Percentiles rank a stretch among this genome's conserved stretches.
phyloP scores from a whole-genome alignment of 2,888 invertebrate genomes.

The Cordilura impudica region DNA sequence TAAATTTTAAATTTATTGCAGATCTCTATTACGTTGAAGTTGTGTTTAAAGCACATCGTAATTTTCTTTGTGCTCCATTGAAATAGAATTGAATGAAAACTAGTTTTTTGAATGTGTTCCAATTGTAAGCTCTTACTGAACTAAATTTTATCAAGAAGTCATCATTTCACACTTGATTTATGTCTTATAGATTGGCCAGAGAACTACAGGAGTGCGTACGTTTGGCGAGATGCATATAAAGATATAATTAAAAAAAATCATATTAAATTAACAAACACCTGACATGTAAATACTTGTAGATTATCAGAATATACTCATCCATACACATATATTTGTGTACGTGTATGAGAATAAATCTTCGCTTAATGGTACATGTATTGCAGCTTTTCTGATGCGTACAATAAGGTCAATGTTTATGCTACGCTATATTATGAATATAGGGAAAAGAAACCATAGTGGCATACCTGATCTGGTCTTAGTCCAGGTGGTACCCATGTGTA shows the following conservation, averaged over 20 bases:
- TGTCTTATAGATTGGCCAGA: constrained; percentile 1
- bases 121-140: constrained; percentile 49
- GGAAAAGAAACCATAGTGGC: constrained; percentile 61
- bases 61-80: constrained; percentile 23
- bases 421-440: constrained; percentile 7
- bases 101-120: constrained; percentile 38
- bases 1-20: not conserved
- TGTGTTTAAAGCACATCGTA: not conserved
- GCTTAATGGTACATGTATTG: constrained; percentile 15
- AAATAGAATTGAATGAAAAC: constrained; percentile 18
- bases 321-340: not conserved
- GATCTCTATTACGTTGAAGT: not conserved
- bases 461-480: constrained; percentile 96
- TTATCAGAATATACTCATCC: not conserved
- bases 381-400: not conserved
- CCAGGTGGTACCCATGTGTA: constrained; percentile 99
- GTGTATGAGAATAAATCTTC: constrained; percentile 15
- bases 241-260: constrained; percentile 24
- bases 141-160: constrained; percentile 51
- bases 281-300: constrained; percentile 29
- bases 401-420: constrained; percentile 26
- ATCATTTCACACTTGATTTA: constrained; percentile 35
- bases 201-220: not conserved
- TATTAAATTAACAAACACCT: constrained; percentile 51
- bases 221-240: constrained; percentile 35